Conservation (phyloP, 2,888 invertebrate species). For the Lucinisca nassula region DNA sequence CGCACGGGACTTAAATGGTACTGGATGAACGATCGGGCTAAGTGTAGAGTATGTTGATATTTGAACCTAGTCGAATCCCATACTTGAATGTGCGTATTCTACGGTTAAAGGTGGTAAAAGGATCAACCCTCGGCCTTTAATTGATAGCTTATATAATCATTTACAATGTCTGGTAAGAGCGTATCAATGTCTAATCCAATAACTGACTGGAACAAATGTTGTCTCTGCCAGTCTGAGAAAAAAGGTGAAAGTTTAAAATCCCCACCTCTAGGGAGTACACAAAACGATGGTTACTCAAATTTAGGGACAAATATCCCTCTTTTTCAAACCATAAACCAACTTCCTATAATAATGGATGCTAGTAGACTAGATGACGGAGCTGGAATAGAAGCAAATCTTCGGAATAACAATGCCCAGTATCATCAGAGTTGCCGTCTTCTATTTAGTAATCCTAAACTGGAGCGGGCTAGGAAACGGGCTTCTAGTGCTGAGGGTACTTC, state of each 20-base stretch:
- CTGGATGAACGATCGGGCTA: no score
- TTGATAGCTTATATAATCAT: no score
- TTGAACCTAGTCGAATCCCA: no score
- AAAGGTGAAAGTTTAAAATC: conserved; percentile 43
- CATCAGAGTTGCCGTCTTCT: conserved; percentile 53
- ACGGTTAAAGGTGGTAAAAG: no score
- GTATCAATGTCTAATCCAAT: neutral
- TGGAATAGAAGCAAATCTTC: conserved; percentile 65
- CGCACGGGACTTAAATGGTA: conserved; percentile 55
- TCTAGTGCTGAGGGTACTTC: neutral
- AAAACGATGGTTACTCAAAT: conserved; percentile 31
- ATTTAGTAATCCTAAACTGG: conserved; percentile 48
- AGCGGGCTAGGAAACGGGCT: conserved; percentile 36
- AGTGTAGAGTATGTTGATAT: no score
- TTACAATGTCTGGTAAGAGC: no score
- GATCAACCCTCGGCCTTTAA: no score
- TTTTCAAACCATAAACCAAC: conserved; percentile 34
- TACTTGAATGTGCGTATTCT: no score
- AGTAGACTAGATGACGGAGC: conserved; percentile 59
- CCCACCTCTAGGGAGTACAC: conserved; percentile 20
- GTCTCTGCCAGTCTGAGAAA: conserved; percentile 41
- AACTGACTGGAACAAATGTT: conserved; percentile 48
- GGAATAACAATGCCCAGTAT: conserved; percentile 61
- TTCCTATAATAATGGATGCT: conserved; percentile 57
- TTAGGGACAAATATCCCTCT: conserved; percentile 45